Evolutionary conservation across 2,888 invertebrate genomes (phyloP), one percentile per base, ranked within the genome.

Genomic region (Cheilosia scutellata): DNA sequence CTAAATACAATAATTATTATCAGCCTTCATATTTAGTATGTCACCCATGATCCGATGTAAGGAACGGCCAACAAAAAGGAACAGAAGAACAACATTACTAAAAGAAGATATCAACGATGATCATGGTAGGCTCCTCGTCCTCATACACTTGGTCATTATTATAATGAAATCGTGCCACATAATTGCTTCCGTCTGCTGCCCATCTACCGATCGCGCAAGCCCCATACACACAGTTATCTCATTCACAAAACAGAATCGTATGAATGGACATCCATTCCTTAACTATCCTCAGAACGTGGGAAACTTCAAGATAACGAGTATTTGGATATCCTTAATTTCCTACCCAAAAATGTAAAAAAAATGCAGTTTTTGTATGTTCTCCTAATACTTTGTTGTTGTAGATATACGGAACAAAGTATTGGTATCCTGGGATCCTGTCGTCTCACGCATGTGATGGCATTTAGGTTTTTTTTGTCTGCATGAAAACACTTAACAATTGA

Each of bases 251-350:
- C 62, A 47, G 37, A 58, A 49, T 71, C 65, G 65, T 65, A 55
- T 75, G 75, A 75, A 75, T 74, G 74, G 66, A 40, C 60, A 53
- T 68, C 53, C 62, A 80, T 55, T 55, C 66, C 60, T 13, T n/a
- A 79, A 74, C 44, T 4, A 79, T 63, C 58, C 55, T 68, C 79
- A 57, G 79, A 83, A 79, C 79, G 79, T 83, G 83, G 79, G 83
- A 83, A 83, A 58, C 66, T 74, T 57, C 31, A 53, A 72, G 44
- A 77, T 65, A 82, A 77, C 65, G 58, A 71, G 62, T 77, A 42
- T 63, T 47, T 70, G 66, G 49, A 83, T 79, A 79, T 83, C 78
- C 78, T 74, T 74, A 83, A 77, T 83, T 71, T 77, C 53, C 57
- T 63, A 42, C 5, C 25, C 13, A 60, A 74, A 74, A 57, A 65